Percentiles rank a stretch among this genome's conserved stretches.
Conservation (phyloP, 1,140 invertebrate species). For the Mya arenaria region DNA sequence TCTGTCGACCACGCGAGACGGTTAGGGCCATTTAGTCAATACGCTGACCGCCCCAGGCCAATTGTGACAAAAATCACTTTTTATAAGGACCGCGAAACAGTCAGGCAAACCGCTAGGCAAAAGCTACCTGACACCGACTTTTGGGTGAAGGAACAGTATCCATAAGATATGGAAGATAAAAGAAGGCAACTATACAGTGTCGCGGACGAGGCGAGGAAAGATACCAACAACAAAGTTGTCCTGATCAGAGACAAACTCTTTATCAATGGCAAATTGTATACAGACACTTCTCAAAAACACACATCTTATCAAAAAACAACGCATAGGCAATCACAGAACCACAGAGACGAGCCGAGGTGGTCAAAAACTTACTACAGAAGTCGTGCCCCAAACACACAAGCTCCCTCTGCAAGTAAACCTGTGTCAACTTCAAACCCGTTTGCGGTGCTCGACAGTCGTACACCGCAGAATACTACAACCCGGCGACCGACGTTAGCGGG, state of each 20-base stretch:
- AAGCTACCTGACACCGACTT: not conserved
- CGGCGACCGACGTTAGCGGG: not conserved
- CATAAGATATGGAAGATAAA: slow-evolving; percentile 18
- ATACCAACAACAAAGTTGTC: not conserved
- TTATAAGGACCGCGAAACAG: slow-evolving; percentile 9
- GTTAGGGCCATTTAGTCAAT: not conserved
- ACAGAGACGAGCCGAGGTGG: not conserved
- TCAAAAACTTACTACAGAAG: not conserved
- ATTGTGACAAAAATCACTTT: not conserved
- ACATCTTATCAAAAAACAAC: not conserved
- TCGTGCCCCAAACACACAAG: not conserved
- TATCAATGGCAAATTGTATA: slow-evolving; percentile 5
- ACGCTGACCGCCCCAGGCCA: not conserved
- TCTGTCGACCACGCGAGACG: not conserved
- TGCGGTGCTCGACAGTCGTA: not conserved
- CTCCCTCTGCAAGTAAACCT: not conserved
- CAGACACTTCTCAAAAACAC: not conserved
- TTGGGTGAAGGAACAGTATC: slow-evolving; percentile 25
- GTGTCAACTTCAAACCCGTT: no score
- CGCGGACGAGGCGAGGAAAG: not conserved
- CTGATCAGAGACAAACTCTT: slow-evolving; percentile 19
- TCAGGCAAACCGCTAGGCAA: not conserved
- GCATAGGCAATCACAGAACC: not conserved
- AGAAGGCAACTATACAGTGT: not conserved
- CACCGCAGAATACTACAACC: not conserved